Evolutionary conservation across 2,888 invertebrate species (phyloP), one percentile per base, ranked within the genome.

Genomic region (Eudemis profundana): DNA sequence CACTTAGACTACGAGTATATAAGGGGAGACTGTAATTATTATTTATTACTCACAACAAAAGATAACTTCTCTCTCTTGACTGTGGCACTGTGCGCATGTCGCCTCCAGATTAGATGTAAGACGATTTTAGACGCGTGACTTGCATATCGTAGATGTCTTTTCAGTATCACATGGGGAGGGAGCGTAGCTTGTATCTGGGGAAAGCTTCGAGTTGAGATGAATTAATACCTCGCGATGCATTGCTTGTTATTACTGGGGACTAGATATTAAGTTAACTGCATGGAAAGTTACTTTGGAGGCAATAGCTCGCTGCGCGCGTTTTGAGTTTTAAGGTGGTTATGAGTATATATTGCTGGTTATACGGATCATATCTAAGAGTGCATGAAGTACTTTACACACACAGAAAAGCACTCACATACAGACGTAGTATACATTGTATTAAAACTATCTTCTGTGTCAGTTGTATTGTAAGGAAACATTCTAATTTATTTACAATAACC

Each of bases 61-160:
- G 21, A n/a, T 7, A 36, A 12, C 14, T 40, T 4, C 17, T 54
- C 15, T 54, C 5, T 29, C 15, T 54, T 29, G 4, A 54, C 42
- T 54, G 8, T 42, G 42, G 23, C 42, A 42, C 17, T 12, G 42
- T 27, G 27, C 57, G 56, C 57, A 50, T 50, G 57, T 50, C 49
- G 10, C 17, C 46, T 15, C 47, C 17, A 36, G 44, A 57, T 64
- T 57, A 64, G 44, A 64, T 57, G 44, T 57, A 64, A 63, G 57
- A 21, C 17, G 57, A 64, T 64, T 64, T 64, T 17, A 64, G 50
- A 64, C 57, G 33, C 63, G 63, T 64, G 63, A 64, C 63, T 64
- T 57, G 63, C 63, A 64, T 57, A 50, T 36, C 23, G 23, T 12
- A 12, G 42, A 46, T 15, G 44, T 15, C 38, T 33, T 56, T 40